Evolutionary conservation across 2,888 invertebrate genomes (phyloP).

Genomic region (Euproctis similis): DNA sequence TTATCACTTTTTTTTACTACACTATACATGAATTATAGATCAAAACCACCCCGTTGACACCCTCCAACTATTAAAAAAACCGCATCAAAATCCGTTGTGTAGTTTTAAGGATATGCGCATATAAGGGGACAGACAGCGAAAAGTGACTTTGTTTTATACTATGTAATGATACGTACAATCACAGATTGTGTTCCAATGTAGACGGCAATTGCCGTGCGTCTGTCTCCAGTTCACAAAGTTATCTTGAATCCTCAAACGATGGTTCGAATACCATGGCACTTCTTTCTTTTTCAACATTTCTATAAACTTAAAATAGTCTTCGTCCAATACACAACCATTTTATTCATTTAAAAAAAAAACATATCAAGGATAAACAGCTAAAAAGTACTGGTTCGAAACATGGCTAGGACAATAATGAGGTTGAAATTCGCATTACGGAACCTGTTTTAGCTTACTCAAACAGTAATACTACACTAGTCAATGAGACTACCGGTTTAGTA

Average conservation of each 20-base stretch:
- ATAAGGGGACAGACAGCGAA: too few species aligned
- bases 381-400: constrained; percentile 23
- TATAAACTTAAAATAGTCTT: constrained; percentile 25
- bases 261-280: constrained; percentile 60
- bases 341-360: constrained; percentile 14
- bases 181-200: constrained; percentile 60
- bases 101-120: too few species aligned
- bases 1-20: not conserved
- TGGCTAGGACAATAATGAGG: constrained; percentile 38
- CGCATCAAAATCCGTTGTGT: too few species aligned
- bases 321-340: constrained; percentile 23
- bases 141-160: too few species aligned
- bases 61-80: too few species aligned
- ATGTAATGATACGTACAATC: constrained; percentile 53
- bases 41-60: too few species aligned
- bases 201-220: constrained; percentile 41
- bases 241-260: constrained; percentile 54
- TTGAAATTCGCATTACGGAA: constrained; percentile 34
- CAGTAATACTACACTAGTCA: constrained; percentile 21
- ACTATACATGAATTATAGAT: too few species aligned
- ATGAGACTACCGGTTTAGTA: constrained; percentile 27
- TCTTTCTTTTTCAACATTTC: constrained; percentile 68
- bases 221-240: constrained; percentile 53
- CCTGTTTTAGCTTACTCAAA: constrained; percentile 36
- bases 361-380: constrained; percentile 10